Conservation (phyloP, 2,888 invertebrate genomes). For the Temnothorax rugatulus region DNA sequence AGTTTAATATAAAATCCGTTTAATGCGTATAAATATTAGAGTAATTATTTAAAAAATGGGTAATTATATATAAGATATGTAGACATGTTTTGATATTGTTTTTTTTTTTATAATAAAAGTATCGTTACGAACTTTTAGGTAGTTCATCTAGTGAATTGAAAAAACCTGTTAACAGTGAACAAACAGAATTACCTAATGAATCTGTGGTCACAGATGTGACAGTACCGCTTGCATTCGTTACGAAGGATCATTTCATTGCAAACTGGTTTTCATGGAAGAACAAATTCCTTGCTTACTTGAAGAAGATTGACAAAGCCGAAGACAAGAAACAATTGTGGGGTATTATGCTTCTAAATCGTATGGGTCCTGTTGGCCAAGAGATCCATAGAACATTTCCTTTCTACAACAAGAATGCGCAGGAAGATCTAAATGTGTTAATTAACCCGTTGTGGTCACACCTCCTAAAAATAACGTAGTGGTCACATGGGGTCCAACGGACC, state of each 20-base stretch:
- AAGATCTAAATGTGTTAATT: slow-evolving; percentile 49
- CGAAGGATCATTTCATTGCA: slow-evolving; percentile 45
- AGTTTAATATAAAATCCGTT: background rate
- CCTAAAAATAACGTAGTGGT: too few relatives aligned
- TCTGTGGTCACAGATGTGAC: background rate
- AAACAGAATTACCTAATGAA: background rate
- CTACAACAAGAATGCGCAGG: background rate
- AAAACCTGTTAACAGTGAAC: background rate
- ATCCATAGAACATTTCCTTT: slow-evolving; percentile 43
- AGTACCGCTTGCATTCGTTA: slow-evolving; percentile 13
- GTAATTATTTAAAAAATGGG: slow-evolving; percentile 5
- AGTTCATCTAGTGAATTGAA: background rate
- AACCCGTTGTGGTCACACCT: too few relatives aligned
- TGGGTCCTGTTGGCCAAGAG: slow-evolving; percentile 61
- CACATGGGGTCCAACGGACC: too few relatives aligned
- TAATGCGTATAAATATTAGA: background rate
- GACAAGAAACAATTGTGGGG: slow-evolving; percentile 9
- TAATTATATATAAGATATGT: background rate
- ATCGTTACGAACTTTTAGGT: background rate
- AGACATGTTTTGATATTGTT: background rate
- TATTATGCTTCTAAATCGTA: slow-evolving; percentile 55
- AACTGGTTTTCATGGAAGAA: slow-evolving; percentile 60
- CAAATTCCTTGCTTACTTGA: slow-evolving; percentile 25
- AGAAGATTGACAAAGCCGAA: background rate
- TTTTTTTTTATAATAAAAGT: slow-evolving; percentile 1